Base-by-base conservation (phyloP, 2,797 vertebrate genomes). In the Thunnus albacares region DNA sequence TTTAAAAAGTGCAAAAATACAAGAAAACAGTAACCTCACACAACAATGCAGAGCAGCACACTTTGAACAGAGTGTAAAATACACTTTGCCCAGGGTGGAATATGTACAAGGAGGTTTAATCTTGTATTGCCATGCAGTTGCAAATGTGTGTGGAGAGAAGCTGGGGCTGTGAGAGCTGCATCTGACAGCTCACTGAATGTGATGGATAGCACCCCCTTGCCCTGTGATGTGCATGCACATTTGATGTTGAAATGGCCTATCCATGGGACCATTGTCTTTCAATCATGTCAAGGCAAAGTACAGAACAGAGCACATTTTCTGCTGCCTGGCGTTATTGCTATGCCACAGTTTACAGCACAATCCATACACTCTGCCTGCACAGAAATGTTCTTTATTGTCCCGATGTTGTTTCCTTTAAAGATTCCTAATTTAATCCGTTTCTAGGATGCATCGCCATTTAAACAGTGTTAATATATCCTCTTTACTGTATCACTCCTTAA, bases 161-260 rank as follows among this genome's bases (percentile, higher is more conserved):
- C 87, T 24, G 80, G 59, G 82, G 71, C 77, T 84, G 83, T 53
- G 86, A 91, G 89, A 84, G 90, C 87, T 41, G 79, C 89, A 64
- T 91, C 80, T 95, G 94, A 95, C 94, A 94, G 94, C 90, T 90
- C 92, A 80, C 91, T 92, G 92, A 94, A 94, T 88, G 92, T 95
- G 94, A 95, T 95, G 93, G 93, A 95, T 95, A 87, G 91, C 90
- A 81, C 90, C 91, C 91, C 90, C 91, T 92, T 92, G 91, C 92
- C 92, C 93, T 93, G 93, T 93, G 93, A 95, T 94, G 94, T 94
- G 93, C 93, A 92, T 93, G 94, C 94, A 94, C 93, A 95, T 94
- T 93, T 94, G 94, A 95, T 94, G 94, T 91, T 92, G 93, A 94
- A 95, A 94, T 92, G 90, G 93, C 89, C 93, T 90, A 94, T 94